Percentiles rank a stretch among this genome's conserved stretches.
phyloP scores from a whole-genome alignment of 1,140 invertebrate species.

The Polypedilum pembai region DNA sequence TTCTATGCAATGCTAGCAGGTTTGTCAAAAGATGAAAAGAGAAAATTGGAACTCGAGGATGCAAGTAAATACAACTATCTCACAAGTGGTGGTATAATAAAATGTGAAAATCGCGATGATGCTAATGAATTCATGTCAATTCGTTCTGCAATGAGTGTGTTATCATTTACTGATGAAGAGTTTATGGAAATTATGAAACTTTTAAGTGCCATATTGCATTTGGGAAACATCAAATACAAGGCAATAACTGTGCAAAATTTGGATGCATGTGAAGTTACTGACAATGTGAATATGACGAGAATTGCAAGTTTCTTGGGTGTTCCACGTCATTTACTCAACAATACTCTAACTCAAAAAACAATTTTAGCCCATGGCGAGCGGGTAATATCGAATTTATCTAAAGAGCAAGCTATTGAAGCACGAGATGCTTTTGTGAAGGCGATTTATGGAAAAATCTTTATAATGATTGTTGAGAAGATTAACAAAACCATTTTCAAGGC shows the following conservation, averaged over 20 bases:
- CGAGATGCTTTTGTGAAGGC: conserved; percentile 88
- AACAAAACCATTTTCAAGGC: conserved; percentile 78
- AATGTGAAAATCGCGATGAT: conserved; percentile 76
- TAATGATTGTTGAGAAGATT: conserved; percentile 84
- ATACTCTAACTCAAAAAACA: conserved; percentile 77
- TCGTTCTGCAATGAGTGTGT: conserved; percentile 80
- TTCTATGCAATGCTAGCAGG: conserved; percentile 91
- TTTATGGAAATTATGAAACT: conserved; percentile 78
- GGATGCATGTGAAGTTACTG: conserved; percentile 71
- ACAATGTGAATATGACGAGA: conserved; percentile 54
- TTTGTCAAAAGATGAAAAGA: conserved; percentile 67
- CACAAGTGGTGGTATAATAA: conserved; percentile 60
- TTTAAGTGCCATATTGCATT: conserved; percentile 74
- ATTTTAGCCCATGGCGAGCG: conserved; percentile 82
- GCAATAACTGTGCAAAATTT: conserved; percentile 64
- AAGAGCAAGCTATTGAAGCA: conserved; percentile 67
- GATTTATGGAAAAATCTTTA: conserved; percentile 86
- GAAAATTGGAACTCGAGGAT: conserved; percentile 64
- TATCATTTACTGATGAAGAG: conserved; percentile 79
- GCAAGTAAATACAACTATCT: conserved; percentile 73
- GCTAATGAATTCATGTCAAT: conserved; percentile 78
- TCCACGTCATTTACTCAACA: conserved; percentile 57
- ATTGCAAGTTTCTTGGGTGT: conserved; percentile 65
- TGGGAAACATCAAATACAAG: conserved; percentile 86
- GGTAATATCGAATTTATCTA: conserved; percentile 64